phyloP scores from a whole-genome alignment of 2,888 invertebrate genomes.

The Antitype chi region DNA sequence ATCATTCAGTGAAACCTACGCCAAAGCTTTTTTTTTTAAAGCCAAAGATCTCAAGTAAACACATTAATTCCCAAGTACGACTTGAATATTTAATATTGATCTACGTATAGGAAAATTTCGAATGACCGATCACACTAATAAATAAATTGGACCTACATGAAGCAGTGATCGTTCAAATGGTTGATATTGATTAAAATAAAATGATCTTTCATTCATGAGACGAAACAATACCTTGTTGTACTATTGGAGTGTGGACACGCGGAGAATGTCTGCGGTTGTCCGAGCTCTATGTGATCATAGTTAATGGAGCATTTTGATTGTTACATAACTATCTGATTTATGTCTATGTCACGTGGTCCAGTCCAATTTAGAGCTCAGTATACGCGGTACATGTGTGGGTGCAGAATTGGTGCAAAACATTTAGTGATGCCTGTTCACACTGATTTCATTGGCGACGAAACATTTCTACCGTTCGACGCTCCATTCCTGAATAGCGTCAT shows the following conservation, averaged over 20 bases:
- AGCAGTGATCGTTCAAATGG: slow-evolving; percentile 25
- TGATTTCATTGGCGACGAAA: slow-evolving; percentile 2
- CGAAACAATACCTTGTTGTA: slow-evolving; percentile 56
- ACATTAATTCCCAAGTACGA: not conserved
- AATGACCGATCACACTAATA: slow-evolving; percentile 3
- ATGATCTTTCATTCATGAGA: slow-evolving; percentile 45
- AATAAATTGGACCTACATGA: slow-evolving; percentile 18
- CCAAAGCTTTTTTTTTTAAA: not conserved
- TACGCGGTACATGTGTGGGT: slow-evolving; percentile 47
- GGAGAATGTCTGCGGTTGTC: slow-evolving; percentile 51
- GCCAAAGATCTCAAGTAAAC: not conserved
- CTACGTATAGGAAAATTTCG: slow-evolving; percentile 16
- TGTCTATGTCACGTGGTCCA: slow-evolving; percentile 60
- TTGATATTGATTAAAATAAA: slow-evolving; percentile 52
- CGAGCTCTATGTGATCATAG: slow-evolving; percentile 45
- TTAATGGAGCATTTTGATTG: slow-evolving; percentile 62
- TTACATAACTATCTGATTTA: slow-evolving; percentile 65
- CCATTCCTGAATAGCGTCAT: slow-evolving; percentile 12
- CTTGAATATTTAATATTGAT: not conserved
- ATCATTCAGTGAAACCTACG: not conserved
- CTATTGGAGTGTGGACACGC: slow-evolving; percentile 21
- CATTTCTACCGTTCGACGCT: not conserved
- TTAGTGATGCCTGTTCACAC: slow-evolving; percentile 7
- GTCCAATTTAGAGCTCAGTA: slow-evolving; percentile 59
- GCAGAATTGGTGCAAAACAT: slow-evolving; percentile 43